Base-by-base conservation (phyloP, 2,797 vertebrate genomes). In the Anguilla pacifica region DNA sequence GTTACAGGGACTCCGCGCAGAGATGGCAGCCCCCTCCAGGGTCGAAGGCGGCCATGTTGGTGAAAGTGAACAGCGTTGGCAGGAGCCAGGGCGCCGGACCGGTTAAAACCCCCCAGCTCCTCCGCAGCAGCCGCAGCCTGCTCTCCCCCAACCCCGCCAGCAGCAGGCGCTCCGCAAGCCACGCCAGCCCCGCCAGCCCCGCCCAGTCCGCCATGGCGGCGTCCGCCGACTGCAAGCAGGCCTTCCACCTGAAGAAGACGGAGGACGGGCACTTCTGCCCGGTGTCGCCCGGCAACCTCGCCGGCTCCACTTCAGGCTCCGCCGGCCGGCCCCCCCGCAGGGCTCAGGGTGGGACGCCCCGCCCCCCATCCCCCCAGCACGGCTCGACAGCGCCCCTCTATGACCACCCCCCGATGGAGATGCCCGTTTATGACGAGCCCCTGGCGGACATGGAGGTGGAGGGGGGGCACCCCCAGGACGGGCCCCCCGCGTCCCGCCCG, bases 391-490 rank as follows among this genome's bases (percentile, higher is more conserved):
- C 94, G 19, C 96, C 97, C 0, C 95, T 97, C 86, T 98, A 98
- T 0, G 97, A 98, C 22, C 96, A 97, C 88, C 97, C 97, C 0
- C 96, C 97, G 81, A 86, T 96, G 55, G 96, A 97, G 59, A 94
- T 94, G 84, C 97, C 97, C 0, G 97, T 98, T 92, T 98, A 98
- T 74, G 97, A 98, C 0, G 97, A 98, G 88, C 97, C 97, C 55
- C 97, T 97, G 0, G 94, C 95, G 85, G 97, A 98, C 90, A 98
- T 98, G 97, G 97, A 98, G 91, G 96, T 96, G 46, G 97, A 97
- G 90, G 96, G 94, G 6, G 77, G 94, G 10, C 92, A 94, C 90
- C n/a, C 93, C 59, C 94, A 94, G 90, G 96, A 95, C 31, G 94
- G 95, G 86, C 92, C 94, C 83, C 89, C 89, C 87, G 93, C 92